phyloP scores from a whole-genome alignment of 2,888 invertebrate species.

The Schrankia costaestrigalis region DNA sequence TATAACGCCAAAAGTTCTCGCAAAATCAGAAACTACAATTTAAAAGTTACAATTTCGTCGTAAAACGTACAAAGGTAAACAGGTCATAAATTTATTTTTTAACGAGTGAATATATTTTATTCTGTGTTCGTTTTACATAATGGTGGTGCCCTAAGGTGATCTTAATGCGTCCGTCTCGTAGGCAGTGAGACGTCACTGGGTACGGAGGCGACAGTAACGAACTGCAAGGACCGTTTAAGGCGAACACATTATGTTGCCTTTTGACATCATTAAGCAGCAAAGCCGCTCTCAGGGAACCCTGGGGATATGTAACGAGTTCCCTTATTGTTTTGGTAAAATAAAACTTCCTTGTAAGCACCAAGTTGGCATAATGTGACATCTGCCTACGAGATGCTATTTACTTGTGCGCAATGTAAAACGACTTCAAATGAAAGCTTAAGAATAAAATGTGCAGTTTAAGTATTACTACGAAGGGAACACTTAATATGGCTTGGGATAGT shows the following conservation, averaged over 20 bases:
- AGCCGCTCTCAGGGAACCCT: slow-evolving; percentile 41
- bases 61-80: slow-evolving; percentile 31
- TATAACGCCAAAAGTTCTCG: slow-evolving; percentile 44
- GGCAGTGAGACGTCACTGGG: slow-evolving; percentile 67
- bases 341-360: slow-evolving; percentile 31
- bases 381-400: slow-evolving; percentile 22
- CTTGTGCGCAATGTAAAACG: slow-evolving; percentile 7
- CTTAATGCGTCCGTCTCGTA: slow-evolving; percentile 50
- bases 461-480: too few relatives aligned
- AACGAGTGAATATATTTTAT: slow-evolving; percentile 49
- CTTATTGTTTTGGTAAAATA: slow-evolving; percentile 44
- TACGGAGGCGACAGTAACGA: slow-evolving; percentile 69
- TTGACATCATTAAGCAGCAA: slow-evolving; percentile 74
- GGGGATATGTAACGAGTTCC: slow-evolving; percentile 34
- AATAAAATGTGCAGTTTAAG: too few relatives aligned
- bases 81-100: slow-evolving; percentile 43
- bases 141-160: slow-evolving; percentile 42
- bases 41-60: slow-evolving; percentile 33
- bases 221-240: slow-evolving; percentile 64
- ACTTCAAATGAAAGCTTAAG: neutral
- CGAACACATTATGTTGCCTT: slow-evolving; percentile 67
- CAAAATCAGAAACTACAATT: slow-evolving; percentile 15
- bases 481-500: too few relatives aligned
- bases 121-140: slow-evolving; percentile 43
- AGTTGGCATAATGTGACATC: slow-evolving; percentile 29